Evolutionary conservation across 2,797 vertebrate species (phyloP).

Genomic region (Percopsis omiscomaycus): DNA sequence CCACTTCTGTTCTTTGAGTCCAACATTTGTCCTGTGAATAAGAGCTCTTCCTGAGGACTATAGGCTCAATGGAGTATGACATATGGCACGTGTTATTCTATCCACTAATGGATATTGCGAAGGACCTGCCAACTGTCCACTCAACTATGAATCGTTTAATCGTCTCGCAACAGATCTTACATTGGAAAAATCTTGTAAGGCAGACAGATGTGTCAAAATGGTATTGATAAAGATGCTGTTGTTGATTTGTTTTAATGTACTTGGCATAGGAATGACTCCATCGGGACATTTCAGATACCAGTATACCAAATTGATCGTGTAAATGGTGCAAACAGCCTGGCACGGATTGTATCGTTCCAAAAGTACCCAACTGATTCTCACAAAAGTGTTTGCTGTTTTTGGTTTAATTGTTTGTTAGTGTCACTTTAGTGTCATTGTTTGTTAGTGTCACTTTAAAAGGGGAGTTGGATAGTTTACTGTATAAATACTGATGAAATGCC

Average conservation of each 20-base stretch:
- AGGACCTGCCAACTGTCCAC: constrained; percentile 50
- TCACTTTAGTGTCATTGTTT: not conserved
- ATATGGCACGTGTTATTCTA: constrained; percentile 28
- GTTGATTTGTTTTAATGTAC: constrained; percentile 31
- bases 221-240: constrained; percentile 30
- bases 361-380: not conserved
- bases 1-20: not conserved
- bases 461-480: not conserved
- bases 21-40: constrained; percentile 8
- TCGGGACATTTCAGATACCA: constrained; percentile 10
- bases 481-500: constrained; percentile 5
- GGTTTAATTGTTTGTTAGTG: too few species aligned
- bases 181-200: constrained; percentile 20
- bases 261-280: constrained; percentile 26
- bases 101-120: constrained; percentile 30
- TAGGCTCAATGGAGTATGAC: constrained; percentile 26
- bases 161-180: constrained; percentile 29
- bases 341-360: not conserved
- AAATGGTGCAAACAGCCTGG: not conserved
- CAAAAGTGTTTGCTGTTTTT: not conserved
- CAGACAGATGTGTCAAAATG: constrained; percentile 26
- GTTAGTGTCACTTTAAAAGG: not conserved
- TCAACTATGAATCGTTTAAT: constrained; percentile 35
- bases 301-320: constrained; percentile 11
- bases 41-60: constrained; percentile 16